Percentiles rank a stretch among this genome's conserved stretches.
Conservation (phyloP, 2,888 invertebrate genomes). For the Lottia scabra region DNA sequence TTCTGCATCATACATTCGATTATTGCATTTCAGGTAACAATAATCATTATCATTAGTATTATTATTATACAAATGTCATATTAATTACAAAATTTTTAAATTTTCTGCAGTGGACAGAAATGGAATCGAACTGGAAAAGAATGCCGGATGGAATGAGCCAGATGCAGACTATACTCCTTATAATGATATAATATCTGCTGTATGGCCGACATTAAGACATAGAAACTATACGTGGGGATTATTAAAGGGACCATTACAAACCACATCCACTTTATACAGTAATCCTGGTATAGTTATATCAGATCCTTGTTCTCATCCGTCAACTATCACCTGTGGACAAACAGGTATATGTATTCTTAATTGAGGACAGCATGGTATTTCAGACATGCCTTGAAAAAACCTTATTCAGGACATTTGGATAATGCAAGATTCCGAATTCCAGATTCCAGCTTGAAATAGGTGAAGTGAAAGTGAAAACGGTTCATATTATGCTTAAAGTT, state of each 20-base stretch:
- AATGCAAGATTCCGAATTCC: too few species aligned
- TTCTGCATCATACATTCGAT: too few species aligned
- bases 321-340: conserved; percentile 9
- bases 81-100: too few species aligned
- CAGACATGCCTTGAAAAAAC: too few species aligned
- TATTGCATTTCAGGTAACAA: too few species aligned
- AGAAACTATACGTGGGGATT: conserved; percentile 27
- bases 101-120: too few species aligned
- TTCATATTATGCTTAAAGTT: too few species aligned
- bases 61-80: too few species aligned
- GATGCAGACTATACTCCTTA: conserved; percentile 34
- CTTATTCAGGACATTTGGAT: too few species aligned
- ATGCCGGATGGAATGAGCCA: conserved; percentile 16
- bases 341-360: conserved; percentile 16
- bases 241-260: conserved; percentile 3
- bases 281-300: neutral
- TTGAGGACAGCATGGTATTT: neutral
- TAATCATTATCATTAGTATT: too few species aligned
- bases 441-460: too few species aligned
- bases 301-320: conserved; percentile 7
- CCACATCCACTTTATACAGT: conserved; percentile 3
- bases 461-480: too few species aligned
- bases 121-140: conserved; percentile 8
- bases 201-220: conserved; percentile 31
- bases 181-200: conserved; percentile 30